A percentile compares a stretch with the other conserved stretches of the same genome.
Conservation (phyloP, 2,888 invertebrate species). For the Bibio marci region DNA sequence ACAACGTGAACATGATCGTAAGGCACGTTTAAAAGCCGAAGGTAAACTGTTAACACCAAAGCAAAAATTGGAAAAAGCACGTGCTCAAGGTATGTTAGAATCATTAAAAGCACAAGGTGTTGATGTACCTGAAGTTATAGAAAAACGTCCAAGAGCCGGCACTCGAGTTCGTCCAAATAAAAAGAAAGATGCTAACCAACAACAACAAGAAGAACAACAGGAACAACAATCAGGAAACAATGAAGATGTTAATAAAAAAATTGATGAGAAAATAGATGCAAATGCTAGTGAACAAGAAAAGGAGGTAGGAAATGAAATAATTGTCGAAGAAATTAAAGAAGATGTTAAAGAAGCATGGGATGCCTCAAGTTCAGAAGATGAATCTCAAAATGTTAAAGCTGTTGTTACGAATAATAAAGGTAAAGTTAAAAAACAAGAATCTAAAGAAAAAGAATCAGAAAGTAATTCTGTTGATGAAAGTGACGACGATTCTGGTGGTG, state of each 20-base stretch:
- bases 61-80: slow-evolving; percentile 77
- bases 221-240: slow-evolving; percentile 11
- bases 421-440: slow-evolving; percentile 18
- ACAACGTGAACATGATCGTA: slow-evolving; percentile 81
- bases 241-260: slow-evolving; percentile 19
- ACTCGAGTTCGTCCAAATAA: slow-evolving; percentile 58
- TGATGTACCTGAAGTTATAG: slow-evolving; percentile 56
- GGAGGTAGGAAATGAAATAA: slow-evolving; percentile 10
- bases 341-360: slow-evolving; percentile 77
- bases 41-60: slow-evolving; percentile 87
- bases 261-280: slow-evolving; percentile 21
- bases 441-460: neutral
- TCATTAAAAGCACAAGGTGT: slow-evolving; percentile 78
- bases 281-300: slow-evolving; percentile 13
- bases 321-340: slow-evolving; percentile 27
- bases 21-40: slow-evolving; percentile 87
- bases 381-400: slow-evolving; percentile 26
- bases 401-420: slow-evolving; percentile 33
- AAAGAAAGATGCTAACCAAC: slow-evolving; percentile 35
- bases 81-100: slow-evolving; percentile 79
- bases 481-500: slow-evolving; percentile 27
- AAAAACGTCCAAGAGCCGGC: slow-evolving; percentile 45
- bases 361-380: slow-evolving; percentile 43
- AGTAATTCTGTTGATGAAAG: slow-evolving; percentile 19
- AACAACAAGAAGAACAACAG: slow-evolving; percentile 4